Base-by-base conservation (phyloP, 2,113 vertebrate species). In the Eublepharis macularius region DNA sequence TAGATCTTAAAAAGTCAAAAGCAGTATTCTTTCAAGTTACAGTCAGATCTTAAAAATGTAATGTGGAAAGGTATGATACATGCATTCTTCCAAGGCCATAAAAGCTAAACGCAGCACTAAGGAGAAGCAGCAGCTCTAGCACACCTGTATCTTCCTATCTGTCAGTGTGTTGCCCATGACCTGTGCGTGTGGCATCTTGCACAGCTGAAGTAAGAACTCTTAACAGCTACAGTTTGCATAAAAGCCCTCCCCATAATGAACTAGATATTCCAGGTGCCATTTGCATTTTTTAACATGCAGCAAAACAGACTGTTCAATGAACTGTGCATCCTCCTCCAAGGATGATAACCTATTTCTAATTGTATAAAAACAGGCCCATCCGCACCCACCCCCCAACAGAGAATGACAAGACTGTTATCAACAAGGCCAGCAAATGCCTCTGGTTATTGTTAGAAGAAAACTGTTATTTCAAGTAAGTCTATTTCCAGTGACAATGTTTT, bases 391-490 rank as follows among this genome's bases (percentile, higher is more conserved):
- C 49, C 19, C 17, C 2, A 57, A 57, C 19, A 29, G 83, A 65
- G 80, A 72, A 34, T 70, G 36, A 70, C 86, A 92, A 87, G 90
- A 91, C 83, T 92, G 92, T 86, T 93, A 93, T 89, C 91, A 89
- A 91, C 90, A 90, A 89, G 91, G 92, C 86, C 87, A 92, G 66
- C 88, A 92, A 93, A 86, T 90, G 86, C 92, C 83, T 82, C 85
- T 34, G 77, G 84, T 89, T 85, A 88, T 84, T 90, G 68, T 86
- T n/a, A 54, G 47, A 75, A 88, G 84, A 86, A 88, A 45, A 87
- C 29, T 92, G 84, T 91, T 88, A 81, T 76, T 76, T 91, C 74
- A 94, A 90, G 79, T 73, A 41, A 92, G 92, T 90, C 36, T 72
- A 51, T 70, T 57, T 39, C 24, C 83, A 90, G 89, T 90, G 81